Evolutionary conservation across 2,888 invertebrate species (phyloP), one percentile per base, ranked within the genome.

Genomic region (Boloria selene): DNA sequence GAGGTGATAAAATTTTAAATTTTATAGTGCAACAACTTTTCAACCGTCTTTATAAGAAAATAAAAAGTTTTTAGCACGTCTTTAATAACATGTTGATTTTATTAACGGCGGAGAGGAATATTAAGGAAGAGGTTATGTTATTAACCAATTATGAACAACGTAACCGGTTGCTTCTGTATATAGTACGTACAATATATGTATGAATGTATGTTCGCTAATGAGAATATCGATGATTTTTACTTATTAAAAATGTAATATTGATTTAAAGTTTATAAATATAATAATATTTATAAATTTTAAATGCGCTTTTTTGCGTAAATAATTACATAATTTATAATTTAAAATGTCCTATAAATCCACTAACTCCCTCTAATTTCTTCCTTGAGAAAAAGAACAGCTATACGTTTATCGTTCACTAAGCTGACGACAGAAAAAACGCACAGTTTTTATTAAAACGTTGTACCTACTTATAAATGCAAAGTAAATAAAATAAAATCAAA

Each of bases 401-500:
- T 17, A 5, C 7, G 55, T 18, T 55, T 42, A n/a, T 56, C 44
- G 55, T 22, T 45, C 44, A 45, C 22, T 45, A 22, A 44, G 22
- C 55, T 4, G 55, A n/a, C 22, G 22, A 56, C 55, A 44, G 44
- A n/a, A 42, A 45, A 56, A 45, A 56, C 56, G 22, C 56, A n/a
- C 45, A 45, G 51, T 44, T 66, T 61, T 56, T 44, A 60, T 60
- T 42, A 50, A 55, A 38, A 52, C 22, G 51, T 31, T 26, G 58
- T 54, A 50, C 52, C 54, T 62, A 38, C 59, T 49, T 53, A 66
- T 62, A 49, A 53, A 63, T 22, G 3, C 22, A 1, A 22, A 22
- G 22, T 22, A 22, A 3, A 3, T 22, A 63, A 58, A 59, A 59
- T 59, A 54, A 67, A 63, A 59, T 17, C 47, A 59, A 67, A 67